Evolutionary conservation across 2,797 vertebrate genomes (phyloP), one percentile per base, ranked within the genome.

Genomic region (Gymnocypris eckloni): DNA sequence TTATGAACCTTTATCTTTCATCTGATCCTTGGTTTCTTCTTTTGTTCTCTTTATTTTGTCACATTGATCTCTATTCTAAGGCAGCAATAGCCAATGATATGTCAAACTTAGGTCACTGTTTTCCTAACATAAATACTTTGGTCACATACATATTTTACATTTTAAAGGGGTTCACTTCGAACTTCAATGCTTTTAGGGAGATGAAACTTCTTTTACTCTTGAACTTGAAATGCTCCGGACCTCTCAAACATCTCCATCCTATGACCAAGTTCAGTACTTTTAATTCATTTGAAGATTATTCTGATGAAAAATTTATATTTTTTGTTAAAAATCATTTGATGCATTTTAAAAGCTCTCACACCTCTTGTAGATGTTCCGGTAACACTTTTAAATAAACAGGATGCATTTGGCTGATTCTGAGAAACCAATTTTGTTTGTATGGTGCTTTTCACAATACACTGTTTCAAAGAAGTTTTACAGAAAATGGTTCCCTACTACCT

Each of bases 1-100:
- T 73, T 66, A 15, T 33, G 25, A 70, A 64, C 16, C 18, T 61
- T 82, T 52, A 48, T 80, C 56, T 22, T 81, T 18, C 50, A 33
- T 73, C 41, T 50, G 43, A 9, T 81, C 25, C 56, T 73, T 12
- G 11, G 64, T 45, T 81, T 56, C 10, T 43, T 69, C 6, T 66
- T 69, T 59, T 82, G 25, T 71, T 33, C 48, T 37, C 37, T 54
- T 48, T 43, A 18, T 45, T 18, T 48, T 48, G 22, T 16, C 15
- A 70, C 16, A 28, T 72, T 81, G 9, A 33, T 45, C 4, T 82
- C 41, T n/a, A n/a, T 82, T 41, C 25, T 37, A 61, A 37, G 48
- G 28, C 73, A 54, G 73, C 18, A 13, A 54, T 13, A 11, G 10
- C 28, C 28, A 77, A 50, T 22, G 2, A 56, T 12, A 56, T 77